Base-by-base conservation (phyloP, 2,797 vertebrate genomes). In the Hoplostethus atlanticus region DNA sequence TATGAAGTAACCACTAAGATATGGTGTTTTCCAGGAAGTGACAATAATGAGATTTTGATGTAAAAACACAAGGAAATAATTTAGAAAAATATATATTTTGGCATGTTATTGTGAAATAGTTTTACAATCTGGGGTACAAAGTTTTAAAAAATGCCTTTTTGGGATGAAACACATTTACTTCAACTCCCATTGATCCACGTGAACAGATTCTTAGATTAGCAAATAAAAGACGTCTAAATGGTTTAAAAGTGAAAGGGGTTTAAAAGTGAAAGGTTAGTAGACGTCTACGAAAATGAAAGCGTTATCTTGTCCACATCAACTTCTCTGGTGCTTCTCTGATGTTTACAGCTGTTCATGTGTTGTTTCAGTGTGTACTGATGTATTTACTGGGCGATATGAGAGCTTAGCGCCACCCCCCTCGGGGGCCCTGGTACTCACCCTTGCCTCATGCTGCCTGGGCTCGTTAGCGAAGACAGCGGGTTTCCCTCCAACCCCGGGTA, bases 401-500 rank as follows among this genome's bases (percentile, higher is more conserved):
- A 21, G 21, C 21, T 21, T 21, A 42, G 40, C 40, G 40, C 11
- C 40, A 42, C 34, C 4, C 34, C 34, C 21, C 21, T n/a, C 21
- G 21, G 21, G 34, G 34, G 34, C 47, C 30, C 28, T 53, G 16
- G 31, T 46, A 80, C 96, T 9, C 95, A 97, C 97, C 95, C 92
- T 0, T 96, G 95, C 86, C 92, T 92, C 83, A 93, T 51, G 70
- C 84, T 92, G 31, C 94, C 94, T 0, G 88, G 80, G 12, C 75
- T 78, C 0, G 91, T 85, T 76, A 96, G 31, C 1, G 94, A 91
- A 0, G 95, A 91, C 81, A 94, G 92, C 2, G 92, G 89, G 57
- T 91, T 70, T 0, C 91, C 89, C 60, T 96, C 96, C 13, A 96
- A 77, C 0, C 90, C 77, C 46, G 92, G 93, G 84, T 94, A 95